These are phyloP conservation scores for Uromys caudimaculatus DNA, from an alignment of 2,797 vertebrate species.

Conservation along the genomic window DNA sequence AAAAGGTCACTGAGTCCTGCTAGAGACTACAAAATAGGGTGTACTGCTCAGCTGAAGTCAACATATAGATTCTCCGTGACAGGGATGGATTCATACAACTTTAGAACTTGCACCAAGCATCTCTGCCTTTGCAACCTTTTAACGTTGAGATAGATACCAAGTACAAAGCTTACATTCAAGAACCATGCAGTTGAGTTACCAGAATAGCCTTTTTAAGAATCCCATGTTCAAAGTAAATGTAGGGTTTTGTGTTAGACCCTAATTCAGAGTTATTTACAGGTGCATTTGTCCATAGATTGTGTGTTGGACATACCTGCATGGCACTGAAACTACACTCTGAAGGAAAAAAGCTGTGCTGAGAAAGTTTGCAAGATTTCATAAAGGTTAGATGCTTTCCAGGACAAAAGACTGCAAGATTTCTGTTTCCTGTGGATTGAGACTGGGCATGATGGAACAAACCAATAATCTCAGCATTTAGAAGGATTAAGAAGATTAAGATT, in stretches of 20 bases:
- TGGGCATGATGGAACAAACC: neutral
- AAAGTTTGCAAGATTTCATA: neutral
- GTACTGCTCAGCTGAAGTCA: neutral
- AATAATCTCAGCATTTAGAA: neutral
- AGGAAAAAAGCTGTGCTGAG: neutral
- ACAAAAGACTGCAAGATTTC: neutral
- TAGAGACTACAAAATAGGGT: conserved; percentile 53
- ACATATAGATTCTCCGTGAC: neutral
- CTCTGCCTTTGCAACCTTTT: too few species aligned
- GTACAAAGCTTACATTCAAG: neutral
- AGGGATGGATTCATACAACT: neutral
- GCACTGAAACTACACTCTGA: neutral
- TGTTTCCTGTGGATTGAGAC: neutral
- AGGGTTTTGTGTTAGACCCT: neutral
- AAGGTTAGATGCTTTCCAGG: neutral
- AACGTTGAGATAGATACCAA: neutral
- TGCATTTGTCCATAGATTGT: neutral
- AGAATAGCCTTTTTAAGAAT: neutral
- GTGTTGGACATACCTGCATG: neutral
- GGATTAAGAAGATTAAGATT: neutral
- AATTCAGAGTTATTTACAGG: neutral
- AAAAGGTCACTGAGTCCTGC: conserved; percentile 56
- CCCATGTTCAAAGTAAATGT: neutral
- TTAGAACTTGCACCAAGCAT: neutral
- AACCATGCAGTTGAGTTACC: neutral